Evolutionary conservation across 2,888 invertebrate species (phyloP).

Genomic region (Choristoneura rosaceana): DNA sequence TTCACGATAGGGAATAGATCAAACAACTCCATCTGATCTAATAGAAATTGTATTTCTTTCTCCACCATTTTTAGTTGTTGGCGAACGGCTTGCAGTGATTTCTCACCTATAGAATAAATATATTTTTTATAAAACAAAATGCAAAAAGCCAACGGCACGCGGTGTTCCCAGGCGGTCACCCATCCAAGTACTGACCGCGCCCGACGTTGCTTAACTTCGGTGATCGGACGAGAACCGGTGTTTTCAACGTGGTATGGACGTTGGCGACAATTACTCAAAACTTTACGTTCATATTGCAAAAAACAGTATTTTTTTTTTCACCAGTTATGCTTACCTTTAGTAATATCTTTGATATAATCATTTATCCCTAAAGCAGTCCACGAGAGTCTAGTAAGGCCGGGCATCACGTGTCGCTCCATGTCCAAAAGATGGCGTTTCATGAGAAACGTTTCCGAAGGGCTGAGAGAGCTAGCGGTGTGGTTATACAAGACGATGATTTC

Average conservation of each 20-base stretch:
- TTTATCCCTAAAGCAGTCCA: constrained; percentile 94
- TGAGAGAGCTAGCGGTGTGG: constrained; percentile 86
- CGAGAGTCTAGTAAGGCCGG: constrained; percentile 92
- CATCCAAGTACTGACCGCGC: constrained; percentile 51
- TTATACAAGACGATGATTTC: constrained; percentile 88
- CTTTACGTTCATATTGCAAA: background rate
- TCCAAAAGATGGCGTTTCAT: constrained; percentile 88
- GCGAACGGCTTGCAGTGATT: constrained; percentile 87
- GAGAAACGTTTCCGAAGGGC: constrained; percentile 89
- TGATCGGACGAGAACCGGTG: constrained; percentile 53
- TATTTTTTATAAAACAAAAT: constrained; percentile 28
- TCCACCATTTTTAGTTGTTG: constrained; percentile 89
- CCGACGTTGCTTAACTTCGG: constrained; percentile 52
- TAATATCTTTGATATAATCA: constrained; percentile 87
- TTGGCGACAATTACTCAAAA: constrained; percentile 21
- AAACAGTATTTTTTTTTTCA: background rate
- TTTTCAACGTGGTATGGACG: constrained; percentile 49
- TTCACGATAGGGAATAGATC: constrained; percentile 84
- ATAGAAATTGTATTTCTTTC: constrained; percentile 84
- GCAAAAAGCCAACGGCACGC: constrained; percentile 48
- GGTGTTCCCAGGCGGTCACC: constrained; percentile 52
- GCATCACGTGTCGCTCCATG: constrained; percentile 91
- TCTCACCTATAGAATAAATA: constrained; percentile 69
- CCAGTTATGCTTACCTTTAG: constrained; percentile 62
- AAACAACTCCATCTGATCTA: constrained; percentile 83